phyloP scores from a whole-genome alignment of 2,113 vertebrate species.

The Semicossyphus pulcher region DNA sequence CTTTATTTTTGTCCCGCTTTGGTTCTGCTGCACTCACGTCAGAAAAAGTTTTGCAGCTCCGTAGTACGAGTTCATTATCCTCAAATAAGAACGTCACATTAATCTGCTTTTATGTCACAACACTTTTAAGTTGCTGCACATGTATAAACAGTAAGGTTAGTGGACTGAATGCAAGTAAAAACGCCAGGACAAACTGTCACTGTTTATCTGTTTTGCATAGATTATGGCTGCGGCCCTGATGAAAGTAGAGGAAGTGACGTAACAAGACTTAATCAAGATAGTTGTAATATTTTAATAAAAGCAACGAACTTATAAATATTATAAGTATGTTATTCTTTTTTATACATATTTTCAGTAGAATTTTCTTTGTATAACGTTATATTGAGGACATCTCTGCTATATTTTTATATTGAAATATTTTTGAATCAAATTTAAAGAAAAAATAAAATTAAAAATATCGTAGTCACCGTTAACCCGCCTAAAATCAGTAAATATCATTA shows the following conservation, averaged over 20 bases:
- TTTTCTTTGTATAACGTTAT: too few species aligned
- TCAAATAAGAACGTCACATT: not conserved
- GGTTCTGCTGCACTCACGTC: not conserved
- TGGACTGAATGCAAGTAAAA: not conserved
- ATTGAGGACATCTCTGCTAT: too few species aligned
- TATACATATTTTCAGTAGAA: too few species aligned
- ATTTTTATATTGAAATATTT: too few species aligned
- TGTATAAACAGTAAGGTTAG: fast-evolving
- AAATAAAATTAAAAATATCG: too few species aligned
- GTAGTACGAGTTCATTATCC: not conserved
- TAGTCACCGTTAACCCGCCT: too few species aligned
- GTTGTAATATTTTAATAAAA: not conserved
- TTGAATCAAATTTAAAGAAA: too few species aligned
- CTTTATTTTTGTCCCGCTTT: not conserved
- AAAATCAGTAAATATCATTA: too few species aligned
- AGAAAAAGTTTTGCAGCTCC: constrained; percentile 33
- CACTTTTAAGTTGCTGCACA: not conserved
- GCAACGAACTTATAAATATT: too few species aligned
- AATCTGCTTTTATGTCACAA: not conserved
- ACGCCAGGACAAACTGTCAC: not conserved
- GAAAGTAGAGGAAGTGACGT: constrained; percentile 70
- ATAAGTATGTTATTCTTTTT: too few species aligned
- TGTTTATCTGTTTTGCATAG: not conserved
- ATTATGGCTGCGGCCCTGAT: constrained; percentile 53
- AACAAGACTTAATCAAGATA: not conserved